A percentile compares a stretch with the other conserved stretches of the same genome.
Evolutionary conservation across 2,113 vertebrate species (phyloP).

Genomic region (Phrynosoma platyrhinos): DNA sequence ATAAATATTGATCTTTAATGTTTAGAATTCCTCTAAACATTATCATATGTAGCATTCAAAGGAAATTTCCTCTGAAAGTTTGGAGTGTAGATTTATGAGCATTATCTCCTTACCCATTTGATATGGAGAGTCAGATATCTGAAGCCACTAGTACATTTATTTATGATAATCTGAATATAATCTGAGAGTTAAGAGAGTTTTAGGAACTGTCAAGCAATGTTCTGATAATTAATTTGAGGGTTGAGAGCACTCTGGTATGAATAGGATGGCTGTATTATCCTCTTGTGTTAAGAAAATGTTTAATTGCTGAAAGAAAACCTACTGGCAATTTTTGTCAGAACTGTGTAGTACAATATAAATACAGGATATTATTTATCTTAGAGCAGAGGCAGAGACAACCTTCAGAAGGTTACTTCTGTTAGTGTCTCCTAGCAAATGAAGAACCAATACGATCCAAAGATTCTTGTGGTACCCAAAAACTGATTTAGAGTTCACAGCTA

Average conservation of each 20-base stretch:
- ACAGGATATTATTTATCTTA: not conserved
- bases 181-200: not conserved
- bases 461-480: no score
- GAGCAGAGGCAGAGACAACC: no score
- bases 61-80: not conserved
- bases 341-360: not conserved
- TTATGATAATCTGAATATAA: not conserved
- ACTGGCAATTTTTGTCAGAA: not conserved
- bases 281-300: not conserved
- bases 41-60: not conserved
- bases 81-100: not conserved
- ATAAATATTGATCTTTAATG: not conserved
- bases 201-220: not conserved
- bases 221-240: not conserved
- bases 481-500: no score
- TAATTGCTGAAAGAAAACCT: not conserved
- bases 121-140: not conserved
- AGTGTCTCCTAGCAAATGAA: no score
- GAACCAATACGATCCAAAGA: not conserved
- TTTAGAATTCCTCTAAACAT: not conserved
- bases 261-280: not conserved
- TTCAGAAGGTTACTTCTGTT: no score
- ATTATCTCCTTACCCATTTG: not conserved
- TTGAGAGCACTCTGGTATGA: not conserved
- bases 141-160: not conserved